These are phyloP conservation scores for Cybosia mesomella DNA, from an alignment of 2,888 invertebrate species.

Conservation along the genomic window DNA sequence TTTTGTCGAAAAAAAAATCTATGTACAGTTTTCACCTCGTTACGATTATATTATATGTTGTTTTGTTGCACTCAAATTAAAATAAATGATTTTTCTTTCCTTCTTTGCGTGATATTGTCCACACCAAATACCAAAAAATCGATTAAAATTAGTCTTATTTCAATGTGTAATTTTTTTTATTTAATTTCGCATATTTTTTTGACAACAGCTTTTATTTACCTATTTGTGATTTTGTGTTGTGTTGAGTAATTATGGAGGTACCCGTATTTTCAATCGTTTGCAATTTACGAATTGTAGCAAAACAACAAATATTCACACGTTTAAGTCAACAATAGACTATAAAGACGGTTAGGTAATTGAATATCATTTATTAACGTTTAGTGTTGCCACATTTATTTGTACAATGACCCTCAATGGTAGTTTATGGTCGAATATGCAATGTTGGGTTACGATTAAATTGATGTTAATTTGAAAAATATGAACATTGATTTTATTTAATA, in stretches of 20 bases:
- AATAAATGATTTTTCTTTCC: no score
- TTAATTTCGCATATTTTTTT: no score
- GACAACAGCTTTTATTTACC: background rate
- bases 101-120: no score
- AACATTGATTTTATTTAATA: background rate
- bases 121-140: no score
- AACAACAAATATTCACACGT: slow-evolving; percentile 45
- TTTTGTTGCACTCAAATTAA: no score
- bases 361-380: slow-evolving; percentile 66
- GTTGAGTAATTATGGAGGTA: background rate
- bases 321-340: slow-evolving; percentile 65
- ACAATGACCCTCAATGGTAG: slow-evolving; percentile 45
- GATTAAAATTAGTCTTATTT: background rate
- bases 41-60: no score
- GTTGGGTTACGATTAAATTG: slow-evolving; percentile 13
- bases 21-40: no score
- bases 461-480: background rate
- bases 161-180: background rate
- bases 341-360: slow-evolving; percentile 66
- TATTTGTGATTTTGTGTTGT: no score
- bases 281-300: background rate
- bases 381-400: slow-evolving; percentile 52
- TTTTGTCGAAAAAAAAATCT: no score
- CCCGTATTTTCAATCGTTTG: background rate
- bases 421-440: slow-evolving; percentile 35